phyloP scores from a whole-genome alignment of 2,888 invertebrate genomes.

The Octonoba sinensis region DNA sequence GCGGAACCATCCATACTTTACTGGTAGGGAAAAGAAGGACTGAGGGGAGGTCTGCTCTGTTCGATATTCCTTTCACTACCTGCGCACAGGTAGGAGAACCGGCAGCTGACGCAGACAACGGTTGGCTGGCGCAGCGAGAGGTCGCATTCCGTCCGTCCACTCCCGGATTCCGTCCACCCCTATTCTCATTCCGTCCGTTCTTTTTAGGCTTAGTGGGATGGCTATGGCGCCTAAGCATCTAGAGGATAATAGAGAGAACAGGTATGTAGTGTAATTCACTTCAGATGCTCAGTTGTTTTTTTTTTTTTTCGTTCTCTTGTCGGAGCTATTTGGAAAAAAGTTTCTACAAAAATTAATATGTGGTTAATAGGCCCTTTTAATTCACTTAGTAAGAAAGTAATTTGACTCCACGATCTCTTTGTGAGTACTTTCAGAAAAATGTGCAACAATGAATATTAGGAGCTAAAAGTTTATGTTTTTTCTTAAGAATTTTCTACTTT shows the following conservation, averaged over 20 bases:
- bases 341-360: background rate
- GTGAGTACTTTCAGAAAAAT: too few species aligned
- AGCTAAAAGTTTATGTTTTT: too few species aligned
- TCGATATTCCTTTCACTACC: slow-evolving; percentile 1
- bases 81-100: slow-evolving; percentile 36
- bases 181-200: slow-evolving; percentile 23
- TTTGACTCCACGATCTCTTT: too few species aligned
- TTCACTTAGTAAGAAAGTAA: too few species aligned
- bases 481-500: too few species aligned
- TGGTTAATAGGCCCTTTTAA: too few species aligned
- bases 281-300: background rate
- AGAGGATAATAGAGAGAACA: background rate
- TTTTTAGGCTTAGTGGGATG: slow-evolving; percentile 36
- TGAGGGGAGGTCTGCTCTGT: background rate
- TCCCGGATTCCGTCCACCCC: slow-evolving; percentile 16
- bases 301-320: background rate
- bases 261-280: background rate
- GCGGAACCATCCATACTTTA: too few species aligned
- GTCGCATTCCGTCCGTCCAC: background rate
- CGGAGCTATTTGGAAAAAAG: background rate
- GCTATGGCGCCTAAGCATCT: background rate
- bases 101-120: slow-evolving; percentile 47
- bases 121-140: slow-evolving; percentile 41
- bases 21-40: too few species aligned
- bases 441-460: too few species aligned